Base-by-base conservation (phyloP, 2,888 invertebrate genomes). In the Silvanus unidentatus region DNA sequence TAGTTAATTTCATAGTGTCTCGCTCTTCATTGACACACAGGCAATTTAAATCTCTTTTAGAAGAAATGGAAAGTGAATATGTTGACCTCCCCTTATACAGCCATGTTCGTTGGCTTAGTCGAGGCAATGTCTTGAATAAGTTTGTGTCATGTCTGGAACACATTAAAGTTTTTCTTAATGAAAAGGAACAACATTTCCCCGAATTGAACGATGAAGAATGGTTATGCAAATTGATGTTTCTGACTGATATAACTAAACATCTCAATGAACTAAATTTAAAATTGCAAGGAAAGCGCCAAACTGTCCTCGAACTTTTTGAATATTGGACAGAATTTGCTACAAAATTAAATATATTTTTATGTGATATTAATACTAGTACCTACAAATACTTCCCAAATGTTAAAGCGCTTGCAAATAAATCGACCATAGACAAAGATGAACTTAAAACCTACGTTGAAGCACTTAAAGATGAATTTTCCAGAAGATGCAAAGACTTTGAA, bases 321-420 rank as follows among this genome's bases (percentile, higher is more conserved):
- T 44, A 38, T 39, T 44, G 40, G 44, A 44, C 28, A 34, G 42
- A 16, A 43, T 44, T 44, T 39, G 28, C 42, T 44, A 46, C 42
- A 43, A 46, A 46, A 46, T 44, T 46, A 42, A 39, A 46, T 45
- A 39, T 46, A n/a, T n/a, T n/a, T n/a, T n/a, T n/a, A n/a, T n/a
- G n/a, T n/a, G n/a, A n/a, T n/a, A n/a, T n/a, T n/a, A 46, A 45
- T 44, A n/a, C n/a, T 30, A 35, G 38, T 47, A 44, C 44, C 42
- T 44, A 40, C 35, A 47, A 44, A 47, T 47, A 44, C 44, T 44
- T 44, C 30, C 44, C 44, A 44, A 44, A 44, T 44, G 32, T 44
- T 38, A 16, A 11, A 44, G 38, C 40, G 34, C 34, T 39, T 40
- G 44, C 38, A 38, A 43, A 38, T 43, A 39, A 40, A 38, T 38